Evolutionary conservation across 1,140 invertebrate genomes (phyloP), one percentile per base, ranked within the genome.

Genomic region (Choristoneura fumiferana): DNA sequence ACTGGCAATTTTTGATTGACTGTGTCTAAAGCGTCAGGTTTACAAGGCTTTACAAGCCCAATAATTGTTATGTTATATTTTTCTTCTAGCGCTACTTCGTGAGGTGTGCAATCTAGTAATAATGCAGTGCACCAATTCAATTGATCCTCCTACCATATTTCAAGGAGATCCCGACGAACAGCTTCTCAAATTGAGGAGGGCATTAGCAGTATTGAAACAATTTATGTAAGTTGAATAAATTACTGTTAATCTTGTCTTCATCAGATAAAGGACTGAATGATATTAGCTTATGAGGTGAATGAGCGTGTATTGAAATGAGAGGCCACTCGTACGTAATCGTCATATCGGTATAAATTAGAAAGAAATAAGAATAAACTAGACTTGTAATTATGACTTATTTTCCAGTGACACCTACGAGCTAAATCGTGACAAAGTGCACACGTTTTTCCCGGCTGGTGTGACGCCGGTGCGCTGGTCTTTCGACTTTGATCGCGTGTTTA

Each of bases 21-120:
- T n/a, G n/a, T n/a, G n/a, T n/a, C n/a, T n/a, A n/a, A n/a, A n/a
- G n/a, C n/a, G n/a, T n/a, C n/a, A n/a, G n/a, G n/a, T n/a, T n/a
- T n/a, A n/a, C n/a, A n/a, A n/a, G n/a, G n/a, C n/a, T n/a, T n/a
- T n/a, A n/a, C n/a, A n/a, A n/a, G n/a, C n/a, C n/a, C n/a, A n/a
- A n/a, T n/a, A n/a, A n/a, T n/a, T n/a, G n/a, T n/a, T n/a, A n/a
- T n/a, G n/a, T n/a, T n/a, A n/a, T n/a, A 53, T 58, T 29, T 29
- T 10, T 6, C 8, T 58, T 53, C 15, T 63, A 90, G 88, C 93
- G 2, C 84, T 97, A 0, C 81, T 97, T 1, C 92, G 93, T 76
- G 92, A 95, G 84, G 91, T 96, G 43, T 93, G 93, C 43, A 97
- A 97, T 88, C 81, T 96, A 65, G 77, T 96, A 0, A 95, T 97